Percentiles rank a stretch among this genome's conserved stretches.
Evolutionary conservation across 2,113 vertebrate species (phyloP).

Genomic region (Otis tarda): DNA sequence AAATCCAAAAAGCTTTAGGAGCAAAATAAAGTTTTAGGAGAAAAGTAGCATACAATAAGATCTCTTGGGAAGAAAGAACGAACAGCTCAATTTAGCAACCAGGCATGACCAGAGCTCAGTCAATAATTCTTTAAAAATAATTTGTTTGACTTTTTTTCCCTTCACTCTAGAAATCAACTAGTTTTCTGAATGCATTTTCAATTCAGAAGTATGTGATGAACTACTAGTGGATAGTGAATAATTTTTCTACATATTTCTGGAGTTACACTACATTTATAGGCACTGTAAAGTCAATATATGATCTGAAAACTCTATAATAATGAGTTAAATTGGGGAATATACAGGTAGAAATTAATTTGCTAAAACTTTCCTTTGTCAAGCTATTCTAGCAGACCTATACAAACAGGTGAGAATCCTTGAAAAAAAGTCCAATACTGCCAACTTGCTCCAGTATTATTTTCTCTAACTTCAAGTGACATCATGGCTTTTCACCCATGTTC

Average conservation of each 20-base stretch:
- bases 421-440: not conserved
- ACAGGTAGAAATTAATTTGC: not conserved
- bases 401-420: not conserved
- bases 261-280: not conserved
- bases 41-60: not conserved
- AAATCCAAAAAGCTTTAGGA: not conserved
- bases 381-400: not conserved
- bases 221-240: not conserved
- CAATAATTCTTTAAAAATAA: not conserved
- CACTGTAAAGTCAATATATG: not conserved
- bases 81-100: not conserved
- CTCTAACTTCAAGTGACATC: not conserved
- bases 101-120: not conserved
- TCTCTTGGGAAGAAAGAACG: not conserved
- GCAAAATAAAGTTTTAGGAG: not conserved
- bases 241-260: not conserved
- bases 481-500: not conserved
- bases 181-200: not conserved
- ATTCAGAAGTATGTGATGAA: not conserved
- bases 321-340: not conserved
- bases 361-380: not conserved
- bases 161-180: not conserved
- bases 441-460: not conserved
- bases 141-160: not conserved
- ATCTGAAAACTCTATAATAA: not conserved